A percentile compares a stretch with the other conserved stretches of the same genome.
These are phyloP conservation scores for Parazoanthus atlanticus DNA, from an alignment of 92 coral and sea anemone genomes.

Conservation along the genomic window DNA sequence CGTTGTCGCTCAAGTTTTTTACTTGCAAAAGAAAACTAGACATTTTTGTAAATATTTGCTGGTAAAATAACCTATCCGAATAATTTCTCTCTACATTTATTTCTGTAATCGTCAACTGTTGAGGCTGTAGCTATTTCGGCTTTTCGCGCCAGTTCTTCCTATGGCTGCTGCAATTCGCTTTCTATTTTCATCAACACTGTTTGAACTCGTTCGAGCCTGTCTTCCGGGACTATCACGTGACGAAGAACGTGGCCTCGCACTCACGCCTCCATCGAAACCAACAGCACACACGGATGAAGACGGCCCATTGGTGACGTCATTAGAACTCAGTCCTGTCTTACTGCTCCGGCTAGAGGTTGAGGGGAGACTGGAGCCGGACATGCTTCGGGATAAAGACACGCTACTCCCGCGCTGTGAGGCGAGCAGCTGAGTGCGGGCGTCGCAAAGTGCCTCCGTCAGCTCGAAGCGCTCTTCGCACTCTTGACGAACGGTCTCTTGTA, in stretches of 20 bases:
- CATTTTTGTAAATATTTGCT: too few species aligned
- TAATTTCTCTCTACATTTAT: background rate
- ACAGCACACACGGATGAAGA: slow-evolving; percentile 60
- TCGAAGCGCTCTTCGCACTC: slow-evolving; percentile 97
- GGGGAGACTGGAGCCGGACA: slow-evolving; percentile 48
- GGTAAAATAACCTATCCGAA: too few species aligned
- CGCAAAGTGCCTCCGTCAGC: slow-evolving; percentile 90
- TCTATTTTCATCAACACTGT: slow-evolving; percentile 88
- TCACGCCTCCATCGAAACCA: slow-evolving; percentile 81
- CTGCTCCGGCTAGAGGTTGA: slow-evolving; percentile 43
- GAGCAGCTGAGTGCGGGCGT: slow-evolving; percentile 88
- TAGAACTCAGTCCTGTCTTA: slow-evolving; percentile 31
- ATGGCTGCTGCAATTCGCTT: slow-evolving; percentile 94
- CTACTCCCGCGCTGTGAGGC: slow-evolving; percentile 70
- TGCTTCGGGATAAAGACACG: slow-evolving; percentile 61
- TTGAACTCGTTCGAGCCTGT: slow-evolving; percentile 52
- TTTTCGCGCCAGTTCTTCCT: slow-evolving; percentile 72
- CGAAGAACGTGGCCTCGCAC: slow-evolving; percentile 48
- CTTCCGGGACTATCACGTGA: slow-evolving; percentile 65
- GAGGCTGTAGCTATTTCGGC: slow-evolving; percentile 63
- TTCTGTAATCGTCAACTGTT: slow-evolving; percentile 43
- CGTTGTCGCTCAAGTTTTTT: too few species aligned
- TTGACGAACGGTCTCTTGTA: slow-evolving; percentile 98
- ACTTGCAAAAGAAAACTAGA: too few species aligned
- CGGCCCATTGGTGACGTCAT: slow-evolving; percentile 40